Evolutionary conservation across 2,888 invertebrate species (phyloP), one percentile per base, ranked within the genome.

Genomic region (Drosophila lacicola): DNA sequence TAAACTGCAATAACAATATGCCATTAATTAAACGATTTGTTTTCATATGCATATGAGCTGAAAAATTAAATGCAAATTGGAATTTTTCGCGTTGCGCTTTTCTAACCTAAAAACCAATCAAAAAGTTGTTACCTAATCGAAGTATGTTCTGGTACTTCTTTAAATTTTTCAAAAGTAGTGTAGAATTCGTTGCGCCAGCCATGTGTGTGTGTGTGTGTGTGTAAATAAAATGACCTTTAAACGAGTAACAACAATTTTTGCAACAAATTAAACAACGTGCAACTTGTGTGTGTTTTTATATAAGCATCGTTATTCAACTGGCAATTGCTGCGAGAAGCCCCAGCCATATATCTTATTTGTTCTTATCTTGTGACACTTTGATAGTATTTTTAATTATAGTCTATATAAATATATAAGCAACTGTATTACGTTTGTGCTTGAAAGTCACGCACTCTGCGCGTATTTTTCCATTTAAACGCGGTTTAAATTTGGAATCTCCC

Each of bases 41-140:
- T 61, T 62, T 57, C 29, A 68, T 67, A 63, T 71, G 66, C 69
- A 53, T 68, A 66, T 49, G 5, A 42, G 25, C 42, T 57, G 21
- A 17, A 46, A 34, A 53, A 41, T 44, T 19, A n/a, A 47, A 47
- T 53, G 13, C 34, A 13, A 55, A 36, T 67, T 64, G 34, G 49
- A 76, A 68, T 65, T 80, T 80, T 81, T 83, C 68, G 79, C 80
- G 66, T 51, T 74, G 71, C 58, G 70, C 58, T 74, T 78, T 80
- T 85, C 90, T 90, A 90, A 90, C 90, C 90, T 90, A 89, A 90
- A 91, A 91, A 78, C 53, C 45, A 64, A 74, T 77, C 49, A 57
- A 74, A 78, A 78, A 70, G 74, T 68, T 90, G 90, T 90, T 90
- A 91, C 74, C 91, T 90, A 90, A 91, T 86, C 73, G 55, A 67